phyloP scores from a whole-genome alignment of 2,113 vertebrate species.

The Rhinopomastus cyanomelas region DNA sequence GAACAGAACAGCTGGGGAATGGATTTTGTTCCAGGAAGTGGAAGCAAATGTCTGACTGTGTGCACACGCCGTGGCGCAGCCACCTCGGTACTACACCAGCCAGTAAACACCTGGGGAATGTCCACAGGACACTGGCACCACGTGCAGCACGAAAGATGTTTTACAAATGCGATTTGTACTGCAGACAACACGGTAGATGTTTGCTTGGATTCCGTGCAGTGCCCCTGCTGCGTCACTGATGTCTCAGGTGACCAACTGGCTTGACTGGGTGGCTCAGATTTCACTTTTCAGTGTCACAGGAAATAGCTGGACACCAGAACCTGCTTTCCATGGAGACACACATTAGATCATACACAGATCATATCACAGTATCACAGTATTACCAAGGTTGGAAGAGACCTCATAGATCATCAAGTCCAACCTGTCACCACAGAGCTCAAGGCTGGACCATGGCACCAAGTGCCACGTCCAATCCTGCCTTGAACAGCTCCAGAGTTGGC shows the following conservation, averaged over 20 bases:
- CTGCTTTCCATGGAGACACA: neutral
- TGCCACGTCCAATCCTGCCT: too few relatives aligned
- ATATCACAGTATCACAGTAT: too few relatives aligned
- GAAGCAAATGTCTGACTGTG: neutral
- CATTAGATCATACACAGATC: fast-evolving
- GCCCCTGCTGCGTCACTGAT: neutral
- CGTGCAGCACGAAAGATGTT: neutral
- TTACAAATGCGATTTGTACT: fast-evolving
- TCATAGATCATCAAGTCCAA: too few relatives aligned
- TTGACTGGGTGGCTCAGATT: neutral
- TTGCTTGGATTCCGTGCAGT: neutral
- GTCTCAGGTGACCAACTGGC: neutral
- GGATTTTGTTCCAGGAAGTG: neutral
- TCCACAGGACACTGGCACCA: neutral
- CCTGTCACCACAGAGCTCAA: too few relatives aligned
- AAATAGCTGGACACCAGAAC: neutral
- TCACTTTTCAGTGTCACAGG: neutral
- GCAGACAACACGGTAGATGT: neutral
- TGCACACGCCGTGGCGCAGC: neutral
- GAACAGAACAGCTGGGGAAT: neutral
- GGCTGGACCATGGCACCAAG: too few relatives aligned
- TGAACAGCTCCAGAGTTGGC: too few relatives aligned
- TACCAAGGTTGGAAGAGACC: too few relatives aligned
- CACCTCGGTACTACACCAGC: neutral
- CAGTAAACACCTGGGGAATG: neutral